Conservation (phyloP, 2,113 vertebrate genomes). For the Halcyon malimbica region DNA sequence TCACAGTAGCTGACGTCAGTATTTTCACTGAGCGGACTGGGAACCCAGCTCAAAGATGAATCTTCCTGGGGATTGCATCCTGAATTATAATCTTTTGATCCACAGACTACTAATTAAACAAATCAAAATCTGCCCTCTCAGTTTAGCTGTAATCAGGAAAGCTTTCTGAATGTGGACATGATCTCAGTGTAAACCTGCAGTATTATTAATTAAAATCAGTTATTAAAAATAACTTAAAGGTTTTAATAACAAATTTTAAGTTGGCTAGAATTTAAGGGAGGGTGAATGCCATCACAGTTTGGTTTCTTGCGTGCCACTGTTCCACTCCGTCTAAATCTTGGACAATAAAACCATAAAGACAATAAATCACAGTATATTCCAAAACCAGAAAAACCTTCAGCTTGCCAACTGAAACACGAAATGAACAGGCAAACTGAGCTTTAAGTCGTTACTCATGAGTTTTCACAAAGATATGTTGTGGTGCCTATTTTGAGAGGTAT, state of each 20-base stretch:
- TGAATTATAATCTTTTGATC: not conserved
- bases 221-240: too few relatives aligned
- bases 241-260: not conserved
- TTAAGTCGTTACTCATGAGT: not conserved
- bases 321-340: not conserved
- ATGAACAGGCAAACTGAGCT: not conserved
- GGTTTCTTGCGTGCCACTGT: not conserved
- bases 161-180: not conserved
- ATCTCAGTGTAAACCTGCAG: not conserved
- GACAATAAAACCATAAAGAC: not conserved
- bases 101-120: slow-evolving; percentile 5
- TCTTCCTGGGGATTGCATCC: not conserved
- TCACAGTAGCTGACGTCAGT: not conserved
- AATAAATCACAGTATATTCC: not conserved
- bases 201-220: not conserved
- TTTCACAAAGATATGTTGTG: not conserved
- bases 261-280: not conserved
- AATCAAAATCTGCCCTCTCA: not conserved
- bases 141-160: not conserved
- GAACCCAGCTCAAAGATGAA: not conserved
- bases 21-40: not conserved
- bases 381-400: not conserved
- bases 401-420: not conserved
- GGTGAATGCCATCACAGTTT: not conserved
- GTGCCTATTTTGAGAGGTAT: not conserved